phyloP scores from a whole-genome alignment of 92 coral and sea anemone species.

The Phenganax marumi region DNA sequence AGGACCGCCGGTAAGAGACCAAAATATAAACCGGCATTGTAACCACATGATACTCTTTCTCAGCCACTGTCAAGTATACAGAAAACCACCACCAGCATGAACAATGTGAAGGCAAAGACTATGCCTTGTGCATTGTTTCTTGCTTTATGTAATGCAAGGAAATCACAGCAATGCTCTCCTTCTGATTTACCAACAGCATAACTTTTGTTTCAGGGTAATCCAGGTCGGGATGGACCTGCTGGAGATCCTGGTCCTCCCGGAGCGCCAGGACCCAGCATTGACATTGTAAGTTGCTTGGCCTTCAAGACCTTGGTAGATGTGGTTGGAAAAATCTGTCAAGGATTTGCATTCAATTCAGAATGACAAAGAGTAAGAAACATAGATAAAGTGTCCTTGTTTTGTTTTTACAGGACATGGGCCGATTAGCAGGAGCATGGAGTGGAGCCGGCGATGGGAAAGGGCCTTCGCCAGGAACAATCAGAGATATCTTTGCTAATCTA shows the following conservation, averaged over 20 bases:
- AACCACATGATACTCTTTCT: background rate
- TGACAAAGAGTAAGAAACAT: no score
- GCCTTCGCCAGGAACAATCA: conserved; percentile 18
- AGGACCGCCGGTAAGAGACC: conserved; percentile 20
- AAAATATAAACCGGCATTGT: background rate
- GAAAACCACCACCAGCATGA: background rate
- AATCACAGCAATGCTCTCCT: background rate
- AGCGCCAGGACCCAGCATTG: conserved; percentile 50
- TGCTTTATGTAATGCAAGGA: no score
- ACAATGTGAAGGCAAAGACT: no score
- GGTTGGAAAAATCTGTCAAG: no score
- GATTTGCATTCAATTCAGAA: no score
- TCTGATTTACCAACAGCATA: background rate
- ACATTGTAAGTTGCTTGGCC: conserved; percentile 21
- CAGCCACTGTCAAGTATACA: no score
- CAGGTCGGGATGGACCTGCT: conserved; percentile 62
- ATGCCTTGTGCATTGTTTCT: no score
- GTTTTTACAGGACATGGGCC: conserved; percentile 33
- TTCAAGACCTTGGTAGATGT: background rate
- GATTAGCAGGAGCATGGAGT: conserved; percentile 29
- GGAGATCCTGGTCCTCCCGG: conserved; percentile 79
- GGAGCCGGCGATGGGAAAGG: conserved; percentile 20
- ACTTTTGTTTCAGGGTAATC: conserved; percentile 27
- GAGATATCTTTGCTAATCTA: conserved; percentile 17
- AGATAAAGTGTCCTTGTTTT: background rate